These are phyloP conservation scores for Ochropleura leucogaster DNA, from an alignment of 2,888 invertebrate species.

Conservation along the genomic window DNA sequence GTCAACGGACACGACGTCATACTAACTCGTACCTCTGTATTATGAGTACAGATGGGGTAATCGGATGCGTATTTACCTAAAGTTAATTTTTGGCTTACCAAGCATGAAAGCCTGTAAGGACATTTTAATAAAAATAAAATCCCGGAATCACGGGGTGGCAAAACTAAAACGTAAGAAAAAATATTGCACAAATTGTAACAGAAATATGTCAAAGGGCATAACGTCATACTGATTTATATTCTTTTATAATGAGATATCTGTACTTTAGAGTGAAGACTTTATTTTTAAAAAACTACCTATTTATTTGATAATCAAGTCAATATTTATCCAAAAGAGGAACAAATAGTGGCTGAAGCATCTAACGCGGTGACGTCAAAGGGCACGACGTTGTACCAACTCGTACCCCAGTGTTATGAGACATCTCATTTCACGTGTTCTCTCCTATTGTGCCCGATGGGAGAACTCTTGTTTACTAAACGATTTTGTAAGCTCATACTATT, in stretches of 20 bases:
- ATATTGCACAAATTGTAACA: too few relatives aligned
- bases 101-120: too few relatives aligned
- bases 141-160: too few relatives aligned
- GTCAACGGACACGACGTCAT: constrained; percentile 50
- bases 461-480: constrained; percentile 76
- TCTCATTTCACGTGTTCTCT: constrained; percentile 86
- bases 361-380: constrained; percentile 55
- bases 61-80: too few relatives aligned
- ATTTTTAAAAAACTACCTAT: too few relatives aligned
- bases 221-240: too few relatives aligned
- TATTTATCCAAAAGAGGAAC: not conserved
- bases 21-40: constrained; percentile 66
- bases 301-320: not conserved
- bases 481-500: constrained; percentile 68
- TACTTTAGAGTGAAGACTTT: too few relatives aligned
- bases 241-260: too few relatives aligned
- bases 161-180: too few relatives aligned
- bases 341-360: constrained; percentile 12
- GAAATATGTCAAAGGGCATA: too few relatives aligned
- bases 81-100: too few relatives aligned
- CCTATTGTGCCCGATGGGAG: constrained; percentile 76
- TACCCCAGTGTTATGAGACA: constrained; percentile 84
- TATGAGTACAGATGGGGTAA: constrained; percentile 80
- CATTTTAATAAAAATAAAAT: too few relatives aligned
- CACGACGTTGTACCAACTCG: constrained; percentile 57